phyloP scores from a whole-genome alignment of 1,140 invertebrate genomes.

The Drosophila busckii region DNA sequence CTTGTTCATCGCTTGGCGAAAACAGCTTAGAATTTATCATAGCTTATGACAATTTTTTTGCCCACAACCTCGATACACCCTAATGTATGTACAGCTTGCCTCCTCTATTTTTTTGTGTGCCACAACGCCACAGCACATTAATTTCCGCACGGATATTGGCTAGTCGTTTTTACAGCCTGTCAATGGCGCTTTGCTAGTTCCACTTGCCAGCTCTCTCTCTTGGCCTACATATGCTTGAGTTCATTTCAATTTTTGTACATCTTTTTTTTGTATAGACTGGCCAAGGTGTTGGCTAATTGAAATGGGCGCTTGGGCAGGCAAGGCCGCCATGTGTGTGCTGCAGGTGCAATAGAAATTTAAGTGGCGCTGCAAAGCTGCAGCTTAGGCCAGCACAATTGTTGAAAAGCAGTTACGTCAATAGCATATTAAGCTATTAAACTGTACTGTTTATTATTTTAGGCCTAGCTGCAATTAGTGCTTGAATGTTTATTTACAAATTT shows the following conservation, averaged over 20 bases:
- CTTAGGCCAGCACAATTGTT: too few species aligned
- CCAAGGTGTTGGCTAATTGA: slow-evolving; percentile 63
- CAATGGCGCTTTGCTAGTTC: slow-evolving; percentile 25
- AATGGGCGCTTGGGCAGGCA: slow-evolving; percentile 31
- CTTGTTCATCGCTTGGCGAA: too few species aligned
- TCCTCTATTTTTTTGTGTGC: not conserved
- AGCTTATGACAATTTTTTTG: slow-evolving; percentile 42
- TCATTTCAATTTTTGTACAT: slow-evolving; percentile 14
- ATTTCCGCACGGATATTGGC: slow-evolving; percentile 72
- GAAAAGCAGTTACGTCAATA: not conserved
- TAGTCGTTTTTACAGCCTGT: slow-evolving; percentile 43
- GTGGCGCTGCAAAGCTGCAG: too few species aligned
- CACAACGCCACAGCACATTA: slow-evolving; percentile 58
- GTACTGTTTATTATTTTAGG: too few species aligned
- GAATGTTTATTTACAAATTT: not conserved
- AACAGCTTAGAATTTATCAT: too few species aligned
- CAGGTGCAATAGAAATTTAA: slow-evolving; percentile 19
- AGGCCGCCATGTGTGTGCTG: not conserved
- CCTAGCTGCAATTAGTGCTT: too few species aligned
- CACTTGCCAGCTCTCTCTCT: not conserved
- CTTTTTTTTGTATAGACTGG: slow-evolving; percentile 7
- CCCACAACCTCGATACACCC: too few species aligned
- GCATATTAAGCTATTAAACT: not conserved
- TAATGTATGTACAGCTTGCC: not conserved
- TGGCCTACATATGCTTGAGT: slow-evolving; percentile 10